Conservation (phyloP, 2,888 invertebrate genomes). For the Microctonus aethiopoides region DNA sequence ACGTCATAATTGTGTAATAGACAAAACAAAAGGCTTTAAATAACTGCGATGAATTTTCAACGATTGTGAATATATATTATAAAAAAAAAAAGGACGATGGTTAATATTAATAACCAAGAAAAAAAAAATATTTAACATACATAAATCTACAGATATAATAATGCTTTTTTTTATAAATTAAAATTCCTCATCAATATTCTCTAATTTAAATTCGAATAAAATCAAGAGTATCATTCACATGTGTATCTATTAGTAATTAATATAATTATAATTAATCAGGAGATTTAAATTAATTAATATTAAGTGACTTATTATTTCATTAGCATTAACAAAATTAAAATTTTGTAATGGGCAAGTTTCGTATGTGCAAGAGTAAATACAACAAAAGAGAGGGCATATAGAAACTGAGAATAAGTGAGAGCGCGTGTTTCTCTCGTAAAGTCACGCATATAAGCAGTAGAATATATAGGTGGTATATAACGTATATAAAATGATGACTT, state of each 20-base stretch:
- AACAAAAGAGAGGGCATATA: conserved; percentile 1
- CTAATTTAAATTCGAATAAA: no score
- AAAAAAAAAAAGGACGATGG: no score
- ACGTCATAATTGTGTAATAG: background rate
- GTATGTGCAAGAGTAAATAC: background rate
- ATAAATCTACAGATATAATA: background rate
- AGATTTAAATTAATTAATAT: no score
- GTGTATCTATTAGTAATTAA: no score
- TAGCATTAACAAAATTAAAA: background rate
- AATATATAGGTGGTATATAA: conserved; percentile 44
- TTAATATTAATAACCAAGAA: background rate
- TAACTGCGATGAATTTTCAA: background rate
- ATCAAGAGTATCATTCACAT: no score
- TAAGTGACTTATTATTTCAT: background rate
- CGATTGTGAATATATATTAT: background rate
- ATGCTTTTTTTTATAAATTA: background rate
- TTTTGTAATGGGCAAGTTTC: background rate
- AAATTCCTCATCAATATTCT: no score
- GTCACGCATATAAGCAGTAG: conserved; percentile 74
- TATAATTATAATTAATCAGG: no score
- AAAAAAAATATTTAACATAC: background rate
- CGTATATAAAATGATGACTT: conserved; percentile 82
- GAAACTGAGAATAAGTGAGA: conserved; percentile 10
- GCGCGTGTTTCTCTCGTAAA: conserved; percentile 8
- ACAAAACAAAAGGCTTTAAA: background rate